These are phyloP conservation scores for Tachycineta bicolor DNA, from an alignment of 2,113 vertebrate species.

Conservation along the genomic window DNA sequence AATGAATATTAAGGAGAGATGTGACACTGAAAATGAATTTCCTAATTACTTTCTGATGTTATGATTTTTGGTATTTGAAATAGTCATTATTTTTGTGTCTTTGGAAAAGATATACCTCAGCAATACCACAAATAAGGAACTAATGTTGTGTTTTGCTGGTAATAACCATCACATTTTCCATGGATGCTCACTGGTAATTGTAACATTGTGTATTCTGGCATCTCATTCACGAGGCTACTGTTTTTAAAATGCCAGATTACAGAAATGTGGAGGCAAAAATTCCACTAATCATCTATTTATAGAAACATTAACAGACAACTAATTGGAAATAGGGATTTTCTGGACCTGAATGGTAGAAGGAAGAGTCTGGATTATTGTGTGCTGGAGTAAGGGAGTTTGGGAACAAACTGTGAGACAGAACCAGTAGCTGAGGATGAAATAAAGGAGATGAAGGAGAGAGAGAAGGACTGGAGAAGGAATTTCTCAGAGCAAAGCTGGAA, in stretches of 20 bases:
- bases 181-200: background rate
- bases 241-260: background rate
- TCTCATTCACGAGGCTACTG: background rate
- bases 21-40: background rate
- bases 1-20: background rate
- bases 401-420: background rate
- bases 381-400: background rate
- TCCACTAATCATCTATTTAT: background rate
- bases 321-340: background rate
- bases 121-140: background rate
- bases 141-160: background rate
- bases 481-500: background rate
- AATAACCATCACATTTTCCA: background rate
- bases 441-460: background rate
- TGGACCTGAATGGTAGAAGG: background rate
- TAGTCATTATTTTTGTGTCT: background rate
- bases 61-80: background rate
- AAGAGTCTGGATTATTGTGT: background rate
- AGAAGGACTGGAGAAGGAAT: background rate
- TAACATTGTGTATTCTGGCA: background rate
- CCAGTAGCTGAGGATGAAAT: background rate
- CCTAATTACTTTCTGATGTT: background rate
- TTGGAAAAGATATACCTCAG: background rate
- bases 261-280: background rate
- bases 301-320: background rate